These are phyloP conservation scores for Xestia rhomboidea DNA, from an alignment of 2,888 invertebrate genomes.

Conservation along the genomic window DNA sequence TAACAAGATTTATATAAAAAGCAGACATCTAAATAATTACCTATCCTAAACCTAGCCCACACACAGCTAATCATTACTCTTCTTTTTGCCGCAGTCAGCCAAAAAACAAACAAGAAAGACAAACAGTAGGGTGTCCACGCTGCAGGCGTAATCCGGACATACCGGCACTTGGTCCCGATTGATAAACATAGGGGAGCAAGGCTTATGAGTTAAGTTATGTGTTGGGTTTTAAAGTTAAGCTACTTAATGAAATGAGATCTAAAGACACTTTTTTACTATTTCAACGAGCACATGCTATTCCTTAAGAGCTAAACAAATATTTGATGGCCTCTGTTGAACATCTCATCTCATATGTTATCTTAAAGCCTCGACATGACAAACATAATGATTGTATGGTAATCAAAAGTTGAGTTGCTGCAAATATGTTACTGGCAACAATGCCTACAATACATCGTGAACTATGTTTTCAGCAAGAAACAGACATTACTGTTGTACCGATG, in stretches of 20 bases:
- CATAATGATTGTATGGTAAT: not conserved
- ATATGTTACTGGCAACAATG: not conserved
- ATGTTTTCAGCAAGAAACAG: not conserved
- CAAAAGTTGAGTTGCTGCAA: not conserved
- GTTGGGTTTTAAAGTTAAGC: constrained; percentile 30
- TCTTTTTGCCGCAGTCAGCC: constrained; percentile 54
- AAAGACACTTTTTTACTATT: not conserved
- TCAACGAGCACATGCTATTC: not conserved
- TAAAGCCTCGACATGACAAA: not conserved
- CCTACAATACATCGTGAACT: not conserved
- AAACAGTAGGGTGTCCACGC: constrained; percentile 62
- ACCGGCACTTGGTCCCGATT: constrained; percentile 55
- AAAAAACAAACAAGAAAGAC: constrained; percentile 63
- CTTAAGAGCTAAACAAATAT: not conserved
- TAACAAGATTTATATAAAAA: constrained; percentile 6
- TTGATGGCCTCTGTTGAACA: not conserved
- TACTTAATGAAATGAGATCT: constrained; percentile 2
- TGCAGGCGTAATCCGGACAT: constrained; percentile 64
- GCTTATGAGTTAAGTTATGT: constrained; percentile 49
- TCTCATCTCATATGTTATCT: not conserved
- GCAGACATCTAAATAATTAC: constrained; percentile 38
- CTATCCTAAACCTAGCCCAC: constrained; percentile 33
- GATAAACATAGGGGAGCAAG: constrained; percentile 61
- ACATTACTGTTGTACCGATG: not conserved
- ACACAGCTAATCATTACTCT: constrained; percentile 56